Percentiles rank a stretch among this genome's conserved stretches.
Conservation (phyloP, 2,888 invertebrate genomes). For the Rhyacophila evoluta region DNA sequence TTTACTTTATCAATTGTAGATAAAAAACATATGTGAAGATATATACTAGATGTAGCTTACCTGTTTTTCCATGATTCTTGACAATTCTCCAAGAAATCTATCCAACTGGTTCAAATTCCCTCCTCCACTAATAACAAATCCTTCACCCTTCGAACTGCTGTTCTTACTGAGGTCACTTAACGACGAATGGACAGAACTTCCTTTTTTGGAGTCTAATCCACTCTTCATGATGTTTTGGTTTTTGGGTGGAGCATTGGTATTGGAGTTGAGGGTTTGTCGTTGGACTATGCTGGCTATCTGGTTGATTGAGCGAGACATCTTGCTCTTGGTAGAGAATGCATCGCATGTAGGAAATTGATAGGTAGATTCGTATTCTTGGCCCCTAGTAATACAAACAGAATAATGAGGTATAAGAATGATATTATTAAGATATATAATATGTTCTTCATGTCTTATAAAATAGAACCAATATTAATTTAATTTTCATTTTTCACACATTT, state of each 20-base stretch:
- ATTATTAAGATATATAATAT: too few relatives aligned
- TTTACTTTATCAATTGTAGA: too few relatives aligned
- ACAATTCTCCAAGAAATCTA: conserved; percentile 69
- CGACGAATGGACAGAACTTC: conserved; percentile 64
- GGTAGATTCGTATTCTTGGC: conserved; percentile 72
- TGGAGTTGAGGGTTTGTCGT: conserved; percentile 36
- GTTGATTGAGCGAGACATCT: conserved; percentile 53
- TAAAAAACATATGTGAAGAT: too few relatives aligned
- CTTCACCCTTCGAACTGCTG: conserved; percentile 56
- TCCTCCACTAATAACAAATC: conserved; percentile 42
- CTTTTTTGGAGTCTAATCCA: conserved; percentile 58
- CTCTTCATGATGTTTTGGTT: conserved; percentile 33
- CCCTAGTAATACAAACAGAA: conserved; percentile 58
- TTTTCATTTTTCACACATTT: too few relatives aligned
- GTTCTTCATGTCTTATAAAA: too few relatives aligned
- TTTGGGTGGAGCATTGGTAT: conserved; percentile 28
- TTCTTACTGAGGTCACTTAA: conserved; percentile 62
- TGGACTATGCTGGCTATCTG: conserved; percentile 53
- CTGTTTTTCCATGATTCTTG: conserved; percentile 63
- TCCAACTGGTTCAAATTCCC: conserved; percentile 66
- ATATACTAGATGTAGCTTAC: conserved; percentile 55
- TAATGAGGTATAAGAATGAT: too few relatives aligned
- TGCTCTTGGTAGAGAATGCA: conserved; percentile 50
- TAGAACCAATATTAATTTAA: too few relatives aligned
- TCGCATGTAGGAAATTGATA: conserved; percentile 58